Conservation (phyloP, 2,797 vertebrate genomes). For the Aselliscus stoliczkanus region DNA sequence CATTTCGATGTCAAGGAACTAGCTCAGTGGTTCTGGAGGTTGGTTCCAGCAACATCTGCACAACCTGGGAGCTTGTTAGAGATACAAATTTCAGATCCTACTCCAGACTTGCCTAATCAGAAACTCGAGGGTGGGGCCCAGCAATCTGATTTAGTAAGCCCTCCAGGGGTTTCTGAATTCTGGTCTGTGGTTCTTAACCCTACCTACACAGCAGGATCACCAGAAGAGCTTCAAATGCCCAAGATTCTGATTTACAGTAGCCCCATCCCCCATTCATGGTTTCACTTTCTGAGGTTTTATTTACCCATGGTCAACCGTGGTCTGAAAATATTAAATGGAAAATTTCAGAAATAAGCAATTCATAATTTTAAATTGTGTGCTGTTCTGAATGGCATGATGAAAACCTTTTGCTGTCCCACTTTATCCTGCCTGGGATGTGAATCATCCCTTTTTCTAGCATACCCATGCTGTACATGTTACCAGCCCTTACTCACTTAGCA, state of each 20-base stretch:
- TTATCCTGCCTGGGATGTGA: neutral
- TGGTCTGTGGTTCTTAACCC: neutral
- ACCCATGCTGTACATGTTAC: neutral
- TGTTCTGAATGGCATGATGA: neutral
- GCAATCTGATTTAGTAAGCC: neutral
- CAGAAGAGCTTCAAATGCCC: neutral
- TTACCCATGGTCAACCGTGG: neutral
- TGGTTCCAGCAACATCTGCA: neutral
- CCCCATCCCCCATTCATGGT: neutral
- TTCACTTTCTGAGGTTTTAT: neutral
- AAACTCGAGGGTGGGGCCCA: neutral
- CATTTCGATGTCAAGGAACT: neutral
- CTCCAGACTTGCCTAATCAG: neutral
- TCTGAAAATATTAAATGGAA: neutral
- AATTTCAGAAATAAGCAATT: neutral
- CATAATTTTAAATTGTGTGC: neutral
- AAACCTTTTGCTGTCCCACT: neutral
- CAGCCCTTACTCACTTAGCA: neutral
- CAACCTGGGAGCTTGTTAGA: neutral
- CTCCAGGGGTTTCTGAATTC: neutral
- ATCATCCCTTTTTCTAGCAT: neutral
- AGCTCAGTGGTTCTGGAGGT: neutral
- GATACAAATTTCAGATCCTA: neutral
- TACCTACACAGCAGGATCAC: neutral
- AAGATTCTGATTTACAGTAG: neutral